Percentiles rank a stretch among this genome's conserved stretches.
Conservation (phyloP, 2,888 invertebrate genomes). For the Subacronicta megacephala region DNA sequence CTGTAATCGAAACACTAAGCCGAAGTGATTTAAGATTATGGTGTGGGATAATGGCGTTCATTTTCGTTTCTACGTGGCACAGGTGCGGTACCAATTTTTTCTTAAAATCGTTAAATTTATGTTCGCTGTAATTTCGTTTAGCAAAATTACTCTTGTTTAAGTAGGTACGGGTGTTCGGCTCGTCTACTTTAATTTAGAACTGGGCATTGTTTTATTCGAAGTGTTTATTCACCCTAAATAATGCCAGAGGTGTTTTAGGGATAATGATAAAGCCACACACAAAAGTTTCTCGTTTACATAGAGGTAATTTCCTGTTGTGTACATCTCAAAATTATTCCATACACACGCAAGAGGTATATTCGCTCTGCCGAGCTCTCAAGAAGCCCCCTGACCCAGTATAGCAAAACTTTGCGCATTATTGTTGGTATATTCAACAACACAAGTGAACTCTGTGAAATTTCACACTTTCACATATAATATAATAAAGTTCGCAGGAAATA, state of each 20-base stretch:
- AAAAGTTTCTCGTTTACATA: conserved; percentile 56
- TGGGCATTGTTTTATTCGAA: conserved; percentile 46
- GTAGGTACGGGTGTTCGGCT: conserved; percentile 35
- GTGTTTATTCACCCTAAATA: conserved; percentile 42
- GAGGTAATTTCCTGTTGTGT: conserved; percentile 65
- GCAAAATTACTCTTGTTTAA: conserved; percentile 64
- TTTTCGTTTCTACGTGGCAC: conserved; percentile 80
- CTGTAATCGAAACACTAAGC: conserved; percentile 89
- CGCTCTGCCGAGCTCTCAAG: conserved; percentile 54
- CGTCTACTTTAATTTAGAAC: conserved; percentile 32
- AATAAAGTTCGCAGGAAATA: conserved; percentile 51
- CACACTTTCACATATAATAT: conserved; percentile 45
- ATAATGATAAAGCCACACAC: conserved; percentile 53
- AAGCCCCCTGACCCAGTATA: conserved; percentile 63
- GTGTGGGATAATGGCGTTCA: conserved; percentile 87
- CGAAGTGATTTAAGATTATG: conserved; percentile 89
- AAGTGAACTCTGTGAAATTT: conserved; percentile 55
- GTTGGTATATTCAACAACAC: conserved; percentile 62
- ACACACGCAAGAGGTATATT: conserved; percentile 54
- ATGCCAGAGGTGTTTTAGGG: conserved; percentile 38
- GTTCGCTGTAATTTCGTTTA: conserved; percentile 68
- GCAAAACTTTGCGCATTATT: conserved; percentile 69
- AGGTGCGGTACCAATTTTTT: conserved; percentile 82
- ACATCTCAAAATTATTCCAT: conserved; percentile 62
- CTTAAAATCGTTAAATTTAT: conserved; percentile 81